Base-by-base conservation (phyloP, 2,797 vertebrate genomes). In the Falco naumanni region DNA sequence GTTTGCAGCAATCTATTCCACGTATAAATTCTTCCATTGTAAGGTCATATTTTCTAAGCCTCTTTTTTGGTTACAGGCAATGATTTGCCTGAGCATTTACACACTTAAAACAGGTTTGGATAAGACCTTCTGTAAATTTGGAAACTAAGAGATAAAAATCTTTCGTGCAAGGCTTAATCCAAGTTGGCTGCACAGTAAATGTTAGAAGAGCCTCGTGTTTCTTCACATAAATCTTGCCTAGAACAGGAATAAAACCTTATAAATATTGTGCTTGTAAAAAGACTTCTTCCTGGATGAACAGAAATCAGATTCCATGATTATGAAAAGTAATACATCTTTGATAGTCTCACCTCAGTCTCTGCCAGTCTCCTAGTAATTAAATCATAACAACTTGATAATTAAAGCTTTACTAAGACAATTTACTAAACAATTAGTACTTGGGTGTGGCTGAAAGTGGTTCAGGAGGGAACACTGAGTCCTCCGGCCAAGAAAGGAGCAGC, bases 121-220 rank as follows among this genome's bases (percentile, higher is more conserved):
- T 94, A 95, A 95, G 64, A 95, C 68, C 57, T 92, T 90, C 84
- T 91, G 83, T 80, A 89, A 94, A 95, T 94, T 90, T 94, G 54
- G 79, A 96, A 91, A 84, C 20, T 51, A 77, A 41, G 72, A 88
- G 85, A 91, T 69, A 95, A 93, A 93, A 93, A 94, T 95, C 66
- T 95, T 95, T 71, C 53, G 61, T 77, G 68, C 34, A 8, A 59
- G n/a, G 20, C 68, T 96, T 87, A 93, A 93, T 93, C 81, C 89
- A 87, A 90, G 53, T 83, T 90, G 78, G 56, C 68, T 83, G 37
- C 68, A 59, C 43, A 89, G 68, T 79, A 87, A 94, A 84, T 87
- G 48, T 87, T 84, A 95, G 63, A 82, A 87, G 45, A 0, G 4
- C 56, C 59, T 95, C 15, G 5, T 61, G 60, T 85, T 90, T 95